These are phyloP conservation scores for Ectobius pallidus DNA, from an alignment of 2,888 invertebrate genomes.

Conservation along the genomic window DNA sequence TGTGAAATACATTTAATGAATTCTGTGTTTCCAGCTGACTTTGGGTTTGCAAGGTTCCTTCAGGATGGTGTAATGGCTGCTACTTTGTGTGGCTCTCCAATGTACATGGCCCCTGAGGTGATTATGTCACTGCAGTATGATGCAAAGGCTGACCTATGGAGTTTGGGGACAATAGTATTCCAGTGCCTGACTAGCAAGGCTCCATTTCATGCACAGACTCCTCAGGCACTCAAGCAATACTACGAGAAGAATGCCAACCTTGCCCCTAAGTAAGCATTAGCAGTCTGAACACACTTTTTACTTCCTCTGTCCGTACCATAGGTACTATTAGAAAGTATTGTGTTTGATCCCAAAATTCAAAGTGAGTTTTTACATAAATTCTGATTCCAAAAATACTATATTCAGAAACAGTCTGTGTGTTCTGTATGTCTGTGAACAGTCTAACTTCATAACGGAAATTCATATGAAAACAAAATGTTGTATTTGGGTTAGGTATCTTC, in stretches of 20 bases:
- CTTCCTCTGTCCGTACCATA: no score
- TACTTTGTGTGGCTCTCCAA: conserved; percentile 98
- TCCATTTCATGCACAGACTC: conserved; percentile 97
- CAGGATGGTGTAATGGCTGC: conserved; percentile 99
- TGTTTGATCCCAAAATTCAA: no score
- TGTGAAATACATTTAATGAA: no score
- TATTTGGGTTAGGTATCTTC: no score
- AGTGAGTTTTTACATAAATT: not conserved
- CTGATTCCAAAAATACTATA: no score
- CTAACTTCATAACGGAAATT: no score
- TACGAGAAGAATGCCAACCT: conserved; percentile 95
- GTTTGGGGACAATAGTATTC: conserved; percentile 97
- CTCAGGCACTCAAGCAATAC: conserved; percentile 94
- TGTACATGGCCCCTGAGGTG: conserved; percentile 99
- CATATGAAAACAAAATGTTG: no score
- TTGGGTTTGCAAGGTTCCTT: conserved; percentile 98
- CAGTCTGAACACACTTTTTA: not conserved
- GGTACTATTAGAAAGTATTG: no score
- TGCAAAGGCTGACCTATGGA: conserved; percentile 99
- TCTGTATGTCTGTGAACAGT: no score
- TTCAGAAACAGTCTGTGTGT: no score
- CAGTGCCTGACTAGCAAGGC: conserved; percentile 99
- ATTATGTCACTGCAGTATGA: conserved; percentile 99
- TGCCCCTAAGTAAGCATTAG: conserved; percentile 85
- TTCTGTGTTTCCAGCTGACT: conserved; percentile 93